Evolutionary conservation across 2,113 vertebrate genomes (phyloP), one percentile per base, ranked within the genome.

Genomic region (Sebastes fasciatus): DNA sequence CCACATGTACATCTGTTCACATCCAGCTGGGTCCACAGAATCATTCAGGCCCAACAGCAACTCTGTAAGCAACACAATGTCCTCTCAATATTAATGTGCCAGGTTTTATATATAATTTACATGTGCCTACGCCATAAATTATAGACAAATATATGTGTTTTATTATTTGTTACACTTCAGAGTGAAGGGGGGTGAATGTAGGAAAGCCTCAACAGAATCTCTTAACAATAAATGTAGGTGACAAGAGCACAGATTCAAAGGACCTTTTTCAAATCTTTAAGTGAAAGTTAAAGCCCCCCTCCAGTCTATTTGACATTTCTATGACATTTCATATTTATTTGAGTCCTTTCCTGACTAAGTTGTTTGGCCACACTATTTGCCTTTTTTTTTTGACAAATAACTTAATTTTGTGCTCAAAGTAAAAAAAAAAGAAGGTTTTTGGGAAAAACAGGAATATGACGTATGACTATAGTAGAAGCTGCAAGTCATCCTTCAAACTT

Each of bases 1-100:
- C 81, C 83, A 57, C 26, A 84, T 78, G 88, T 87, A 42, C 86
- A 85, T 86, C 86, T 91, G 86, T 74, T 85, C 75, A 51, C 2
- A 8, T 88, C 65, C 79, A 89, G 82, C 63, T 67, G 62, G 80
- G 75, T 80, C 62, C 74, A 81, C 71, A 43, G 43, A 86, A 74
- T 86, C 78, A 84, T 48, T 52, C 12, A 57, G 26, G 51, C 69
- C 46, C 72, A 66, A 64, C 12, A 60, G 61, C 19, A 76, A 71
- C 54, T 77, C 23, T 43, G 63, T 55, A 23, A 55, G 40, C 70
- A 83, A 54, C 71, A 60, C 42, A 78, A 67, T 75, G 69, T 66
- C 77, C 34, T 64, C 21, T 60, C 8, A 48, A 58, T 72, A 34
- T 63, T 68, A 66, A 69, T 65, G 19, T 61, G 54, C 6, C 23